A percentile compares a stretch with the other conserved stretches of the same genome.
Evolutionary conservation across 2,888 invertebrate species (phyloP).

Genomic region (Xestobium rufovillosum): DNA sequence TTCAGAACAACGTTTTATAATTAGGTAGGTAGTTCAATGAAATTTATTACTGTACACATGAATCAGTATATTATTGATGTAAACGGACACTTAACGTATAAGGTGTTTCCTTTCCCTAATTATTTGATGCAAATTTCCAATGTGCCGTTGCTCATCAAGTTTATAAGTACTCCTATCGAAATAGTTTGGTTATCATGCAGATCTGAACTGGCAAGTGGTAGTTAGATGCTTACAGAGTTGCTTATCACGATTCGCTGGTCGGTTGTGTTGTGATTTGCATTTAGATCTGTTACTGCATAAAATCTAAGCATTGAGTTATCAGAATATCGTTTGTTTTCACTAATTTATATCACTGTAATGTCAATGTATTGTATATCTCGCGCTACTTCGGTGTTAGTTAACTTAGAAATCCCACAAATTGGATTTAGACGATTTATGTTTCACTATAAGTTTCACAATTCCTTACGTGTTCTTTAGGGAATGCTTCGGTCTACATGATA

Average conservation of each 20-base stretch:
- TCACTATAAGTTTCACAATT: slow-evolving; percentile 24
- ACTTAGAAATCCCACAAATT: slow-evolving; percentile 21
- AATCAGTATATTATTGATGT: too few species aligned
- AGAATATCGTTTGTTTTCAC: slow-evolving; percentile 32
- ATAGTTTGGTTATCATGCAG: slow-evolving; percentile 21
- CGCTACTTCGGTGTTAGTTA: slow-evolving; percentile 18
- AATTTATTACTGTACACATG: too few species aligned
- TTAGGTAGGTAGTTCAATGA: too few species aligned
- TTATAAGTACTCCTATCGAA: too few species aligned
- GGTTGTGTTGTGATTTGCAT: slow-evolving; percentile 35
- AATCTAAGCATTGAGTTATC: slow-evolving; percentile 34
- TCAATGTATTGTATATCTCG: slow-evolving; percentile 24
- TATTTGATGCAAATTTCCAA: too few species aligned
- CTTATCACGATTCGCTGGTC: slow-evolving; percentile 32
- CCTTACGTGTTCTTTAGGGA: too few species aligned
- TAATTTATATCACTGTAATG: slow-evolving; percentile 29
- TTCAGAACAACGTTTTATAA: too few species aligned
- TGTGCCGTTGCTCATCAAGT: too few species aligned
- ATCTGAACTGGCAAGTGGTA: slow-evolving; percentile 14
- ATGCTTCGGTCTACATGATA: too few species aligned
- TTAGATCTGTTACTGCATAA: slow-evolving; percentile 31
- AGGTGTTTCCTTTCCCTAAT: too few species aligned
- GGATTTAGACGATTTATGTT: slow-evolving; percentile 22
- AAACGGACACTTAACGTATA: too few species aligned
- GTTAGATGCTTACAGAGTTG: slow-evolving; percentile 24